Evolutionary conservation across 64 coral and sea anemone genomes (phyloP).

Genomic region (Stichodactyla mertensii): DNA sequence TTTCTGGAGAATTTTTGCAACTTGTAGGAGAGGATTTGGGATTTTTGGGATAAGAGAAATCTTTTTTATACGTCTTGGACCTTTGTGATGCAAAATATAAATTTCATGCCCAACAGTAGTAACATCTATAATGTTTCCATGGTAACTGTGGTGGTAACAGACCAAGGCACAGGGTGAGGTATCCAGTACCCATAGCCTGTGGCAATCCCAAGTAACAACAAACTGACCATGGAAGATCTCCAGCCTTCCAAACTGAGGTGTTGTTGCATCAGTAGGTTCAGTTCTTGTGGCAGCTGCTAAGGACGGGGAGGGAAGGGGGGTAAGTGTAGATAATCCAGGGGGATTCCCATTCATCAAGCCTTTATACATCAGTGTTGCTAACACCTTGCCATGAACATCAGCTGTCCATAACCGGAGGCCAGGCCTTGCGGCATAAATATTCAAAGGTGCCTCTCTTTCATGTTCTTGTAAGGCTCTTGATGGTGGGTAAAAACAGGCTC

Average conservation of each 20-base stretch:
- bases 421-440: slow-evolving; percentile 68
- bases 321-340: slow-evolving; percentile 53
- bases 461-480: slow-evolving; percentile 41
- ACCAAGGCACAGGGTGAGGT: slow-evolving; percentile 63
- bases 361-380: slow-evolving; percentile 85
- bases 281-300: neutral
- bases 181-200: slow-evolving; percentile 79
- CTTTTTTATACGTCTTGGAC: slow-evolving; percentile 61
- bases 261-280: neutral
- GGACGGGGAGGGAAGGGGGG: neutral
- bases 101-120: slow-evolving; percentile 81
- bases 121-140: slow-evolving; percentile 78
- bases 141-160: slow-evolving; percentile 63
- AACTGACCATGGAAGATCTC: slow-evolving; percentile 71
- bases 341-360: slow-evolving; percentile 62
- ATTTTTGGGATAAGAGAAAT: slow-evolving; percentile 73
- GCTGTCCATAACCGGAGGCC: slow-evolving; percentile 83
- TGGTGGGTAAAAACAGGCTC: slow-evolving; percentile 81
- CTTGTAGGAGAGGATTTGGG: slow-evolving; percentile 65
- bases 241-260: slow-evolving; percentile 66
- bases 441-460: neutral
- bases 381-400: slow-evolving; percentile 64
- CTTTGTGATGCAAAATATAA: slow-evolving; percentile 62
- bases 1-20: slow-evolving; percentile 5
- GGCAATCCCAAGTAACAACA: slow-evolving; percentile 73